These are phyloP conservation scores for Polymixis flavicincta DNA, from an alignment of 2,888 invertebrate species.

Conservation along the genomic window DNA sequence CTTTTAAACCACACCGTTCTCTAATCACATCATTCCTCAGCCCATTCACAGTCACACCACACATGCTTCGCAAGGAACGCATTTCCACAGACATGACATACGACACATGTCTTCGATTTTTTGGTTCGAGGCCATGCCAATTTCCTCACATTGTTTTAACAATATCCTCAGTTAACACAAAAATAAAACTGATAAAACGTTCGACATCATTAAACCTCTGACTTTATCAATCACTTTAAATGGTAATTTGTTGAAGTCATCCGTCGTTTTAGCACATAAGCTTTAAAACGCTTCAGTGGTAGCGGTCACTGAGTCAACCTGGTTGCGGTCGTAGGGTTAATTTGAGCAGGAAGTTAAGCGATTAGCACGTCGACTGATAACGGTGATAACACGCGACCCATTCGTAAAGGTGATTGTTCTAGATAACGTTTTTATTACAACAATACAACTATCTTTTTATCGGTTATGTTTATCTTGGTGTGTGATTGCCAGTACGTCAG, in stretches of 20 bases:
- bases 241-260: slow-evolving; percentile 50
- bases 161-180: slow-evolving; percentile 4
- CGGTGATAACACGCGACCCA: slow-evolving; percentile 68
- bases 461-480: slow-evolving; percentile 57
- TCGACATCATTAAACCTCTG: slow-evolving; percentile 31
- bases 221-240: slow-evolving; percentile 40
- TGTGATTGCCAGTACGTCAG: slow-evolving; percentile 47
- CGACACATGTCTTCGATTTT: neutral
- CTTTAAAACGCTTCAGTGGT: slow-evolving; percentile 23
- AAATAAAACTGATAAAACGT: slow-evolving; percentile 16
- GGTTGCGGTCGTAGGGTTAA: slow-evolving; percentile 47
- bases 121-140: neutral
- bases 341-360: slow-evolving; percentile 53
- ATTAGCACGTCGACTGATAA: slow-evolving; percentile 62
- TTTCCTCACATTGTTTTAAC: slow-evolving; percentile 2
- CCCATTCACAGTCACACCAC: too few species aligned
- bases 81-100: too few species aligned
- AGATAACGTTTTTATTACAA: slow-evolving; percentile 64
- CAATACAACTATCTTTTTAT: slow-evolving; percentile 58
- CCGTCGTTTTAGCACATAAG: slow-evolving; percentile 38
- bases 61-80: too few species aligned
- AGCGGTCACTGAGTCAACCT: slow-evolving; percentile 38
- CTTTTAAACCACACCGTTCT: too few species aligned
- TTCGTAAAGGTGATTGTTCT: slow-evolving; percentile 74
- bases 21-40: too few species aligned